Evolutionary conservation across 1,140 invertebrate species (phyloP).

Genomic region (Argopecten irradians): DNA sequence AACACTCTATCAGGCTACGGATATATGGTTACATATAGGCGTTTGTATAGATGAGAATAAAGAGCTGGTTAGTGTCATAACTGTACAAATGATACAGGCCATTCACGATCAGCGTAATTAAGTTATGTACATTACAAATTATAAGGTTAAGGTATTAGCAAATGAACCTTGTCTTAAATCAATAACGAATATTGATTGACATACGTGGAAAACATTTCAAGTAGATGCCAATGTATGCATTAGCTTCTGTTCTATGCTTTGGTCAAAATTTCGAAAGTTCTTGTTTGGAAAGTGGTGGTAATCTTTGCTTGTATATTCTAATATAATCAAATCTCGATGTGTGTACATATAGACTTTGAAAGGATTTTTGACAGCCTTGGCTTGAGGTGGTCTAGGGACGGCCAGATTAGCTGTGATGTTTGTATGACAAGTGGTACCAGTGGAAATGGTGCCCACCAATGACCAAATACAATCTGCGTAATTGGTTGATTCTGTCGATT

Average conservation of each 20-base stretch:
- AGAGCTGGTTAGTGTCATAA: neutral
- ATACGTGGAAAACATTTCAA: neutral
- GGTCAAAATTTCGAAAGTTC: neutral
- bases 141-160: neutral
- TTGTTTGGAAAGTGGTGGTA: neutral
- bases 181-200: neutral
- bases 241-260: neutral
- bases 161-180: constrained; percentile 17
- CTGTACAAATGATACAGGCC: neutral
- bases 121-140: neutral
- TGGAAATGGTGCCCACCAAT: neutral
- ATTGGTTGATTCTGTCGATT: constrained; percentile 8
- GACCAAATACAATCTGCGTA: neutral
- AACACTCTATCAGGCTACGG: neutral
- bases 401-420: neutral
- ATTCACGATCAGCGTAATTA: neutral
- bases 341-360: neutral
- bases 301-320: neutral
- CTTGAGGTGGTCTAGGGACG: neutral
- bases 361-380: neutral
- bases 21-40: neutral
- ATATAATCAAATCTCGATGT: neutral
- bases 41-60: neutral
- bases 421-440: neutral
- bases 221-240: neutral